phyloP scores from a whole-genome alignment of 2,888 invertebrate genomes.

The Tenthredo distinguenda region DNA sequence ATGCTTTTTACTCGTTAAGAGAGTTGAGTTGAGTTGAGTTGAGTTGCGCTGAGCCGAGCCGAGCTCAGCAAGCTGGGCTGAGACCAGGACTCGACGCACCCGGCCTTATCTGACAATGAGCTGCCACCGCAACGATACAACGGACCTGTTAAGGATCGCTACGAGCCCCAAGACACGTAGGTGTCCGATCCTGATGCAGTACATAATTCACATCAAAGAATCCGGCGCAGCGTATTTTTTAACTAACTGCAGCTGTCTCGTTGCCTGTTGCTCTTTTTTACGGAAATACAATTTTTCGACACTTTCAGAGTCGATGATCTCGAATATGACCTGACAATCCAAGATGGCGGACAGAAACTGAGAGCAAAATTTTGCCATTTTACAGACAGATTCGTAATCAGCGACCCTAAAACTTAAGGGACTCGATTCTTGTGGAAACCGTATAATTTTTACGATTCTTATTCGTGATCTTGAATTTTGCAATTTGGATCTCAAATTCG shows the following conservation, averaged over 20 bases:
- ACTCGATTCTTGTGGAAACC: not conserved
- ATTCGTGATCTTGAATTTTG: not conserved
- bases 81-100: constrained; percentile 13
- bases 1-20: constrained; percentile 75
- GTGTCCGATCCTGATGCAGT: not conserved
- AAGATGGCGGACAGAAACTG: not conserved
- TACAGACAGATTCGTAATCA: not conserved
- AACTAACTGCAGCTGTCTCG: not conserved
- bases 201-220: not conserved
- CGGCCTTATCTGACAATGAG: constrained; percentile 43
- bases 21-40: not conserved
- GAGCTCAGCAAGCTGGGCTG: not conserved
- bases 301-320: not conserved
- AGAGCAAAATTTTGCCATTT: not conserved
- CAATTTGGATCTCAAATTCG: not conserved
- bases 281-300: not conserved
- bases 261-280: not conserved
- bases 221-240: not conserved
- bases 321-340: not conserved
- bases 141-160: constrained; percentile 45
- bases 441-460: not conserved
- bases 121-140: not conserved
- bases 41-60: not conserved
- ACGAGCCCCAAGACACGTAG: constrained; percentile 7
- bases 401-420: not conserved